Evolutionary conservation across 2,113 vertebrate species (phyloP).

Genomic region (Cololabis saira): DNA sequence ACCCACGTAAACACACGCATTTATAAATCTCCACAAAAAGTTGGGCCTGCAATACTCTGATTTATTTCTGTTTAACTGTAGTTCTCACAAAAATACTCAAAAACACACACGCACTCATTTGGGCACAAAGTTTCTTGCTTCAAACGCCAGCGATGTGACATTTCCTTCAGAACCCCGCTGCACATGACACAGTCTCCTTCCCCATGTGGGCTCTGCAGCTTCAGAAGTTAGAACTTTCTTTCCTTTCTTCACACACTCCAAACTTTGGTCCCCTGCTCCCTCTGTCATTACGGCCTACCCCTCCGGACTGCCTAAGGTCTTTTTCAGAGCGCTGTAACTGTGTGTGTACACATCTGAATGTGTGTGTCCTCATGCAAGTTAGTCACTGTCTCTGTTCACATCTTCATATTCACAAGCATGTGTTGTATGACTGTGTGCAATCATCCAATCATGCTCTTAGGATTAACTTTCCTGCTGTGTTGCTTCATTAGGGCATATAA

Average conservation of each 20-base stretch:
- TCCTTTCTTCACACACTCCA: constrained; percentile 56
- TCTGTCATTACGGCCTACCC: constrained; percentile 63
- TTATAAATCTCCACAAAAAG: too few relatives aligned
- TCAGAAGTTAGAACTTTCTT: constrained; percentile 66
- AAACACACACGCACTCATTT: constrained; percentile 28
- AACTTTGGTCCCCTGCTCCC: constrained; percentile 56
- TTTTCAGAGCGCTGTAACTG: constrained; percentile 18
- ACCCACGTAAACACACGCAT: constrained; percentile 1
- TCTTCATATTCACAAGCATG: constrained; percentile 5
- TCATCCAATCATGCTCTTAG: constrained; percentile 25
- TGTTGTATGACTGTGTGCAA: constrained; percentile 13
- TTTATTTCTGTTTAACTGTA: constrained; percentile 16
- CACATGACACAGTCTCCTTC: constrained; percentile 52
- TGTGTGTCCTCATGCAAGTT: constrained; percentile 10
- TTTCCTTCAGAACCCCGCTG: constrained; percentile 62
- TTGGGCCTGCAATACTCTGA: not conserved
- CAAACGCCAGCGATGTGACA: constrained; percentile 63
- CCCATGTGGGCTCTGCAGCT: constrained; percentile 55
- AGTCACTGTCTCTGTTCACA: constrained; percentile 1
- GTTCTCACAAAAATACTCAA: not conserved
- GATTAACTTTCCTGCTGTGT: constrained; percentile 26
- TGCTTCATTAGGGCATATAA: constrained; percentile 36
- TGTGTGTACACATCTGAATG: constrained; percentile 29
- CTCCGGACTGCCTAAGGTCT: constrained; percentile 59
- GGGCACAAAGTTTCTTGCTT: constrained; percentile 48